Evolutionary conservation across 2,888 invertebrate genomes (phyloP), one percentile per base, ranked within the genome.

Genomic region (Ophion ventricosus): DNA sequence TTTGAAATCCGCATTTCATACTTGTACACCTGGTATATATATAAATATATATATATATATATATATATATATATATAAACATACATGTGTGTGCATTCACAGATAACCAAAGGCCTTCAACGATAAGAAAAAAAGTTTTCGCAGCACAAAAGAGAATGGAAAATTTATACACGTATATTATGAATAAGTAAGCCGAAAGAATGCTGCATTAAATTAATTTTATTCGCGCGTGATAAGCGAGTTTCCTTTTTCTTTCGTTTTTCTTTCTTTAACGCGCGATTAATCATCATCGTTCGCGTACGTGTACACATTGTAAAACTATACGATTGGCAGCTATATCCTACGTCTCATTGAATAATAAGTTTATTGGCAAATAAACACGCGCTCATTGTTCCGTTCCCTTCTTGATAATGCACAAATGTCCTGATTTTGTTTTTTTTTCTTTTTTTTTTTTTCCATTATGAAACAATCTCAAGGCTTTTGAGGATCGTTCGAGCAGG

Each of bases 391-490:
- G 64, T 54, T 61, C 76, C 43, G n/a, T 76, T 40, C 49, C 23
- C 49, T 59, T 61, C 35, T 35, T 35, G 35, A 77, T 73, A 77
- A 83, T 80, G 43, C 67, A 69, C 43, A 25, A 63, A 73, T 59
- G 26, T 76, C 17, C 69, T 61, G 49, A 7, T 14, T 49, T 20
- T 54, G 4, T 25, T 57, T 4, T 67, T 40, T 64, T 57, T 49
- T 43, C 5, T 49, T 20, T 54, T 25, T n/a, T 57, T 10, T 67
- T 67, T 64, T 67, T 67, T 64, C 56, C 43, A 72, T 83, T 61
- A 54, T 66, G 23, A 59, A 73, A 73, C 23, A 77, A 77, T 77
- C 67, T 73, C 76, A 77, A 81, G 83, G 81, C 61, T 23, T 25
- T 77, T 56, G 40, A 67, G 80, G 29, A 72, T 76, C 76, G 63